These are phyloP conservation scores for Branchipolynoe longqiensis DNA, from an alignment of 2,888 invertebrate genomes.

Conservation along the genomic window DNA sequence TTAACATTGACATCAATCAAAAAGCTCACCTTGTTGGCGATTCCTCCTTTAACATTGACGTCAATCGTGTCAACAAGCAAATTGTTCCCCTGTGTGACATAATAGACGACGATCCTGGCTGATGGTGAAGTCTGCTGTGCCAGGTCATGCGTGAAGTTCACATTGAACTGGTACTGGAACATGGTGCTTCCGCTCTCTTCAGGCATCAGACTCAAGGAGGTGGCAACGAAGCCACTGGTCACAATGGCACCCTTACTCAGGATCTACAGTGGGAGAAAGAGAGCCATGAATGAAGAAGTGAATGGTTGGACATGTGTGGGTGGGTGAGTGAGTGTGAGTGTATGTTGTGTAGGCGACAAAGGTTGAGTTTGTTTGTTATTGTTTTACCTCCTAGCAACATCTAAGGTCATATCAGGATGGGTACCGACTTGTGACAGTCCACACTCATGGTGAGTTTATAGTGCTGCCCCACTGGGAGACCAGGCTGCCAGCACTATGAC, in stretches of 20 bases:
- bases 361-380: no score
- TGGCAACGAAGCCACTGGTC: neutral
- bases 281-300: no score
- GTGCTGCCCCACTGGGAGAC: no score
- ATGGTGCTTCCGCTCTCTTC: neutral
- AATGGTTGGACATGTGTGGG: no score
- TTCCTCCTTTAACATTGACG: neutral
- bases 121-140: neutral
- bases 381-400: no score
- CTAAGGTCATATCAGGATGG: no score
- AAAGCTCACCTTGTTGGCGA: constrained; percentile 31
- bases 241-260: constrained; percentile 16
- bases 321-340: no score
- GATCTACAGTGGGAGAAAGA: neutral
- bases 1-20: no score
- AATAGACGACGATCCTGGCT: neutral
- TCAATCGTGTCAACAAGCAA: constrained; percentile 40
- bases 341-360: no score
- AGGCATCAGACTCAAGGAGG: neutral
- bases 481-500: no score
- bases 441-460: no score
- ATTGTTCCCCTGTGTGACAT: neutral
- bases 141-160: neutral
- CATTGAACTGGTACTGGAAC: neutral
- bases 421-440: no score